Base-by-base conservation (phyloP, 92 coral and sea anemone species). In the Phenganax subtilis region DNA sequence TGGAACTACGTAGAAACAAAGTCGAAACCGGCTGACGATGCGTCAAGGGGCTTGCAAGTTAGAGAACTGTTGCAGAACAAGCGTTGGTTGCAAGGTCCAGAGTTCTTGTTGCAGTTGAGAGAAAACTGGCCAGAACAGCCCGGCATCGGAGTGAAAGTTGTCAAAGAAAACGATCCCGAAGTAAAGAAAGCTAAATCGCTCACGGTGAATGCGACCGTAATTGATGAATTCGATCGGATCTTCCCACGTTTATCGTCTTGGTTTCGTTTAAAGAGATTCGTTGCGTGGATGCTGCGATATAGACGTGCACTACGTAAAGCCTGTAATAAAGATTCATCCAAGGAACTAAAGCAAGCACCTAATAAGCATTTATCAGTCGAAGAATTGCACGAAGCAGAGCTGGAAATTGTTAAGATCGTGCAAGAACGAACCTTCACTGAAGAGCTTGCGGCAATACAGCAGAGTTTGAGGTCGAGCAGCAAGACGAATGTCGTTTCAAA, bases 91-190 rank as follows among this genome's bases (percentile, higher is more conserved):
- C 31, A 56, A 75, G 81, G 65, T 12, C 81, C 81, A 75, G 81
- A 75, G 81, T 54, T 75, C 66, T 56, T 75, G 55, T 72, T 6
- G 55, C 6, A 51, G 29, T 8, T 0, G 29, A 54, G 57, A 29
- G 53, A 76, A 6, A 57, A 76, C 71, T 57, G 67, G 66, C 37
- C 66, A 76, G 67, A 44, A 54, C 51, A 53, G 81, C 67, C 54
- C 15, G 6, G 51, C 31, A 20, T 76, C 81, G 17, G 75, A 29
- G 15, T 17, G 47, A 3, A 60, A 62, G 11, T 20, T n/a, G 65
- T 80, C 64, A 57, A 85, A 70, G 84, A 80, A 15, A 25, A 60
- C 60, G 85, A 80, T 44, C 84, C 84, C 4, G 85, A 85, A 85
- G 80, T 85, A 12, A 80, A 80, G 75, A 63, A 57, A 60, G 51